A percentile compares a stretch with the other conserved stretches of the same genome.
phyloP scores from a whole-genome alignment of 2,113 vertebrate species.

The Lynx canadensis region DNA sequence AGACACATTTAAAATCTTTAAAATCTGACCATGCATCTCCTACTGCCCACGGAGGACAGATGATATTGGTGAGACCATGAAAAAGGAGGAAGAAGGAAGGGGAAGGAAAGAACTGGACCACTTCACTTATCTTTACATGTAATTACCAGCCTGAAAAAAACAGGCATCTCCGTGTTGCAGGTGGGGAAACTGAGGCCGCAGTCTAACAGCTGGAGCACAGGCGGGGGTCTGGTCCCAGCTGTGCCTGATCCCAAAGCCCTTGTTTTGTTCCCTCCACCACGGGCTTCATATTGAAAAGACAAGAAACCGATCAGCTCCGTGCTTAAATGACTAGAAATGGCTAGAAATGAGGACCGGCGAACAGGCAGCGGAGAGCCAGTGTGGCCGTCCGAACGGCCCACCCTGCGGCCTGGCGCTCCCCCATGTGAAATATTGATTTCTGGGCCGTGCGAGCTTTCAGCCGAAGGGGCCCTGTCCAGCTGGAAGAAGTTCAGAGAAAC shows the following conservation, averaged over 20 bases:
- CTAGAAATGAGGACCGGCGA: background rate
- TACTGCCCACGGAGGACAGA: background rate
- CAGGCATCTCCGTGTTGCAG: background rate
- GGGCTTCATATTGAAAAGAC: background rate
- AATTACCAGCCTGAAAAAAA: background rate
- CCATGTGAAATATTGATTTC: slow-evolving; percentile 38
- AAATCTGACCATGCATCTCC: background rate
- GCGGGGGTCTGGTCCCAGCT: background rate
- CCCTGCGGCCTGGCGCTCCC: background rate
- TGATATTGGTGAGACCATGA: background rate
- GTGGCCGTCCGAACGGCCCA: background rate
- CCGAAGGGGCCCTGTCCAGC: slow-evolving; percentile 21
- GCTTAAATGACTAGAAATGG: background rate
- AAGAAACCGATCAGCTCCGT: background rate
- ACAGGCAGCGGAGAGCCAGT: background rate
- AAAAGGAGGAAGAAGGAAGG: too few species aligned
- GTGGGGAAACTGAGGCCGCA: background rate
- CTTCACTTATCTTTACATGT: background rate
- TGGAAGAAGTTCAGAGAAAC: slow-evolving; percentile 64
- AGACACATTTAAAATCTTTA: background rate
- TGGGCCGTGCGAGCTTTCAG: slow-evolving; percentile 4
- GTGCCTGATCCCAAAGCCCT: background rate
- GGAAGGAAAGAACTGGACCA: background rate
- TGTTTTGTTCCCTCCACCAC: background rate
- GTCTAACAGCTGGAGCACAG: background rate